These are phyloP conservation scores for Ammodramus savannarum DNA, from an alignment of 2,113 vertebrate species.

Conservation along the genomic window DNA sequence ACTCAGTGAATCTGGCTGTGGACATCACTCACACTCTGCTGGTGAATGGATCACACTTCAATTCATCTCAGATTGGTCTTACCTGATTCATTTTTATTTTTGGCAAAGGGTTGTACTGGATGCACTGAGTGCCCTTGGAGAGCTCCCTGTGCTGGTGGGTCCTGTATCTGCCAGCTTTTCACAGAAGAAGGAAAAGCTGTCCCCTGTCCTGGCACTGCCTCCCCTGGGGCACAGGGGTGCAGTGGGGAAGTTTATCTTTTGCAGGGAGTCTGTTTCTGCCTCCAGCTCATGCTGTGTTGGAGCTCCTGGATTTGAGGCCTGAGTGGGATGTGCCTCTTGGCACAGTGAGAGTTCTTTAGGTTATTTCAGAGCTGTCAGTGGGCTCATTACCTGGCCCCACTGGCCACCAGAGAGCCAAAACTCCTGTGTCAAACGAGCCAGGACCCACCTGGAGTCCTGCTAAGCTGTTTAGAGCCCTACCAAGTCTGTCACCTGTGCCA, in stretches of 20 bases:
- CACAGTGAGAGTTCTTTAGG: neutral
- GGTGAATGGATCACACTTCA: neutral
- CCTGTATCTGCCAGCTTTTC: neutral
- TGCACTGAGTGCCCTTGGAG: neutral
- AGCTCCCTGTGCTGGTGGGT: rapidly evolving
- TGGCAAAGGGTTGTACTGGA: neutral
- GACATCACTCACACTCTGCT: neutral
- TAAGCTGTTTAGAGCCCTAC: neutral
- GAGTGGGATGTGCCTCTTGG: neutral
- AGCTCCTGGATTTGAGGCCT: neutral
- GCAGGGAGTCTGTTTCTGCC: neutral
- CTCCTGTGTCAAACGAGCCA: neutral
- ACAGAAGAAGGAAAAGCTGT: neutral
- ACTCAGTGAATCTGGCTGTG: neutral
- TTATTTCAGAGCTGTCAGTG: neutral
- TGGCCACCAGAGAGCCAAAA: neutral
- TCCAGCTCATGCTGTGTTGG: neutral
- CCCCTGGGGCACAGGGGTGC: neutral
- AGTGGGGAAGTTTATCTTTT: neutral
- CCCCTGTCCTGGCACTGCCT: neutral
- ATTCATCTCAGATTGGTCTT: neutral
- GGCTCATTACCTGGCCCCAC: neutral
- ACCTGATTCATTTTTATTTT: neutral
- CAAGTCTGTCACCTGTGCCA: rapidly evolving
- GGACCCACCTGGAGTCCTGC: neutral